Conservation (phyloP, 2,888 invertebrate species). For the Colostygia pectinataria region DNA sequence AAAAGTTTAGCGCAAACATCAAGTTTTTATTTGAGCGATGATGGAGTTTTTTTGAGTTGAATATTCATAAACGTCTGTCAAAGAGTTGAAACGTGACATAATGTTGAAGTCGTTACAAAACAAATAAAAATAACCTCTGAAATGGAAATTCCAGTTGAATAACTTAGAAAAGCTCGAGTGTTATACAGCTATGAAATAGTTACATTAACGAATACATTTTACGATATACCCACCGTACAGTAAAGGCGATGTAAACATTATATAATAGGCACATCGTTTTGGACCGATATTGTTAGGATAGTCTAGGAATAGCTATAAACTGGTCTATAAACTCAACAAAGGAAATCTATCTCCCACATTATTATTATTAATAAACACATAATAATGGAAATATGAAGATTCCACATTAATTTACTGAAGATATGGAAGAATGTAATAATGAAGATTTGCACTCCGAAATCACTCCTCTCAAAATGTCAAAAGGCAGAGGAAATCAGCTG, state of each 20-base stretch:
- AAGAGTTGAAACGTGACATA: constrained; percentile 13
- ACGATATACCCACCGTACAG: neutral
- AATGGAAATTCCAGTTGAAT: constrained; percentile 14
- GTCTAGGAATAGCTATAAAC: neutral
- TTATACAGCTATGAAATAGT: constrained; percentile 9
- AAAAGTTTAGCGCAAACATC: too few species aligned
- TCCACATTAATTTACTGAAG: constrained; percentile 6
- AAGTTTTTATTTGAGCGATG: constrained; percentile 13
- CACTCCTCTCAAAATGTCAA: constrained; percentile 23
- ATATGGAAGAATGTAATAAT: constrained; percentile 30
- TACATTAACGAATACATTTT: neutral
- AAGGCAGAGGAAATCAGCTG: constrained; percentile 26
- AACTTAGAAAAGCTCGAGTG: constrained; percentile 4
- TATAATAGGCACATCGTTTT: neutral
- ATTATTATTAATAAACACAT: neutral
- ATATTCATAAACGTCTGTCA: constrained; percentile 23
- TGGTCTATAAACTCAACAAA: neutral
- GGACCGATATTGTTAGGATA: neutral
- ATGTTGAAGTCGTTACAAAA: constrained; percentile 4
- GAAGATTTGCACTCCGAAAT: constrained; percentile 38
- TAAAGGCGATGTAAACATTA: constrained; percentile 8
- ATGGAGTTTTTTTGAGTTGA: constrained; percentile 4
- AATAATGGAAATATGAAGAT: neutral
- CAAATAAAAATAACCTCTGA: constrained; percentile 18
- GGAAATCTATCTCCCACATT: neutral